These are phyloP conservation scores for Allygus modestus DNA, from an alignment of 2,888 invertebrate species.

Conservation along the genomic window DNA sequence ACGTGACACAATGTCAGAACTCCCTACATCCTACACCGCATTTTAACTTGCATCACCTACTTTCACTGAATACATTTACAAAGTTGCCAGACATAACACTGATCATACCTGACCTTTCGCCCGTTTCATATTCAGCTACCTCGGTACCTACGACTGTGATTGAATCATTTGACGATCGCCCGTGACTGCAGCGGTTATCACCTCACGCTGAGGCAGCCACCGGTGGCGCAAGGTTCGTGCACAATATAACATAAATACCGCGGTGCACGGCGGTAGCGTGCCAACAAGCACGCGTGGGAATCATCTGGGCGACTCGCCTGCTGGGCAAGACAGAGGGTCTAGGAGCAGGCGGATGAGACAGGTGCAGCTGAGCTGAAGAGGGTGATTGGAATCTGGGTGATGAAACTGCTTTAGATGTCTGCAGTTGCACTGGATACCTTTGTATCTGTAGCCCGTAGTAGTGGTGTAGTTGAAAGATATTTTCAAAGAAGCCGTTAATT, in stretches of 20 bases:
- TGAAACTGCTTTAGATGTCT: background rate
- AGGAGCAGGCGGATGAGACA: background rate
- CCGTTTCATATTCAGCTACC: conserved; percentile 18
- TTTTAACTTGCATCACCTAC: background rate
- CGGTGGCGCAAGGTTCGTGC: conserved; percentile 19
- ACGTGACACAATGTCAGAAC: too few relatives aligned
- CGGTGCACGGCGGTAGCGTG: background rate
- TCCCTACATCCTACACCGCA: background rate
- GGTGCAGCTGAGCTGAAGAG: background rate
- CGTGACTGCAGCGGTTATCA: background rate
- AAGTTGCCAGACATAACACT: background rate
- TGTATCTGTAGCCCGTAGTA: background rate
- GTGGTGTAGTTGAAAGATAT: too few relatives aligned
- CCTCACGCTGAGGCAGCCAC: background rate
- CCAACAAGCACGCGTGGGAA: conserved; percentile 38
- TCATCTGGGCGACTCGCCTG: background rate
- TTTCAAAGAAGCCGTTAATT: too few relatives aligned
- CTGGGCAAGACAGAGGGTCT: background rate
- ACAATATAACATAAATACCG: conserved; percentile 37
- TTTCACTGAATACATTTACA: conserved; percentile 4
- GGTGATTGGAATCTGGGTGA: conserved; percentile 11
- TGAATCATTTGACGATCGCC: background rate
- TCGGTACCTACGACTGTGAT: background rate
- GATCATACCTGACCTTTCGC: background rate
- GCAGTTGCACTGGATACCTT: background rate